Evolutionary conservation across 2,797 vertebrate genomes (phyloP).

Genomic region (Scomberomorus guttatus): DNA sequence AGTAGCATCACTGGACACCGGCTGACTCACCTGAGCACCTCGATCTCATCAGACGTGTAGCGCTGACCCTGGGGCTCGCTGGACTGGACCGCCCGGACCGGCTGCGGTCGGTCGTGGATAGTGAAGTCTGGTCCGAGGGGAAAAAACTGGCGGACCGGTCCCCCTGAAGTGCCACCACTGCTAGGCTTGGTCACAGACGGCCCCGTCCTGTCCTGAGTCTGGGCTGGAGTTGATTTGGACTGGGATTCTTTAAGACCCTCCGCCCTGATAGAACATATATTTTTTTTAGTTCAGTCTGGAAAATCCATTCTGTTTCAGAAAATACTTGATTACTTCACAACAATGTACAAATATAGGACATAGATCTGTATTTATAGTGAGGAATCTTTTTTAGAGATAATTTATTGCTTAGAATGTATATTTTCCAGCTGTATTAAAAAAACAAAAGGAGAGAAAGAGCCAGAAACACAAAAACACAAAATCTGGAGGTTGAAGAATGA

Average conservation of each 20-base stretch:
- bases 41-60: constrained; percentile 95
- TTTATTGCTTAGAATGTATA: too few relatives aligned
- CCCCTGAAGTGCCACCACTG: constrained; percentile 45
- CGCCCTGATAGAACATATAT: constrained; percentile 83
- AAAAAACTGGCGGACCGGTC: constrained; percentile 89
- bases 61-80: constrained; percentile 92
- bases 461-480: too few relatives aligned
- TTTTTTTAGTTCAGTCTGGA: too few relatives aligned
- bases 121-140: constrained; percentile 93
- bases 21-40: constrained; percentile 93
- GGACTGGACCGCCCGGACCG: constrained; percentile 89
- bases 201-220: constrained; percentile 85
- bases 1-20: neutral
- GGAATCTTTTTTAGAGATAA: too few relatives aligned
- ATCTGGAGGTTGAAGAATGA: too few relatives aligned
- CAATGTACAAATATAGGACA: too few relatives aligned
- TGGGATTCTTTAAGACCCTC: constrained; percentile 94
- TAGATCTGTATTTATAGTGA: too few relatives aligned
- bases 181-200: constrained; percentile 83
- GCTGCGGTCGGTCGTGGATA: constrained; percentile 89
- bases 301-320: too few relatives aligned
- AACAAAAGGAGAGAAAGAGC: too few relatives aligned
- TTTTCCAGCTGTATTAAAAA: too few relatives aligned
- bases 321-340: too few relatives aligned
- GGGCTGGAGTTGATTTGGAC: constrained; percentile 85